A percentile compares a stretch with the other conserved stretches of the same genome.
Conservation (phyloP, 2,113 vertebrate genomes). For the Pygathrix nemaeus region DNA sequence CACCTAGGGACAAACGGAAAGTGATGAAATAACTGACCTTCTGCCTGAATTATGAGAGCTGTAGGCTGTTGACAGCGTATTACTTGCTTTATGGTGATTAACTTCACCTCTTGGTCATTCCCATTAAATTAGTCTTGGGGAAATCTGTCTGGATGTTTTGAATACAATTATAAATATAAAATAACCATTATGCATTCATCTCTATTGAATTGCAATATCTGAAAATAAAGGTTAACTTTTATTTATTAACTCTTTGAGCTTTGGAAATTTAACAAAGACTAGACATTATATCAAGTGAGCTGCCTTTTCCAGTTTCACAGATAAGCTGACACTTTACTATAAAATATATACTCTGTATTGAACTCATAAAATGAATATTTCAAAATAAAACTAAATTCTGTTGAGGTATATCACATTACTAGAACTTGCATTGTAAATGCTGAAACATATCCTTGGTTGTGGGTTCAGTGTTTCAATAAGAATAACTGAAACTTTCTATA, state of each 20-base stretch:
- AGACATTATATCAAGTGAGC: not conserved
- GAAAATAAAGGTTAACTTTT: not conserved
- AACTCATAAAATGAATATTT: not conserved
- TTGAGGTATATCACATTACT: not conserved
- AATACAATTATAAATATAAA: not conserved
- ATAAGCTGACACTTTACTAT: not conserved
- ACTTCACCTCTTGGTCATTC: not conserved
- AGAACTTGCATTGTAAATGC: not conserved
- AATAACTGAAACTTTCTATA: not conserved
- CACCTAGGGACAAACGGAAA: not conserved
- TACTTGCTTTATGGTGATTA: not conserved
- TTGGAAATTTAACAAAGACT: not conserved
- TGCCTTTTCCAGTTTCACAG: not conserved
- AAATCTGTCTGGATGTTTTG: not conserved
- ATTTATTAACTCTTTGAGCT: not conserved
- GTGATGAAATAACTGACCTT: not conserved
- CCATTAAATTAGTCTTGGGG: not conserved
- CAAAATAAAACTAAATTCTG: not conserved
- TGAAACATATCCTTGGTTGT: not conserved
- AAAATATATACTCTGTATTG: not conserved
- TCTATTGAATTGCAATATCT: not conserved
- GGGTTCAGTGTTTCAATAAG: not conserved
- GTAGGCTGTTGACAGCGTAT: not conserved
- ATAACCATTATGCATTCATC: not conserved
- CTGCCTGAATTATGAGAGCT: not conserved